Percentiles rank a stretch among this genome's conserved stretches.
phyloP scores from a whole-genome alignment of 2,113 vertebrate species.

The Lasiurus cinereus region DNA sequence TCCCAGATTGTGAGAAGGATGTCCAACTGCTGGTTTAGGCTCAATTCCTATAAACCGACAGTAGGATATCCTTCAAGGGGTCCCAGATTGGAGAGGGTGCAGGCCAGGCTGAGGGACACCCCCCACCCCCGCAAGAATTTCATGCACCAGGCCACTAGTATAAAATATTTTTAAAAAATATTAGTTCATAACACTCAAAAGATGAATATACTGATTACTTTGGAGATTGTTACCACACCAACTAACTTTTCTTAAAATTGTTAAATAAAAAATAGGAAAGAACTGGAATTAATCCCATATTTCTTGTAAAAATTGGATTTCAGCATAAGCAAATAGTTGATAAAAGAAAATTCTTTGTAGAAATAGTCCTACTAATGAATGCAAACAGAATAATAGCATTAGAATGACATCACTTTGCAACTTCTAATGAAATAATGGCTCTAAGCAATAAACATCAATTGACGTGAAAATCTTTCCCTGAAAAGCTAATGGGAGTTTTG shows the following conservation, averaged over 20 bases:
- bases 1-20: too few relatives aligned
- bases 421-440: not conserved
- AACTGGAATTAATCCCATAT: not conserved
- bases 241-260: constrained; percentile 38
- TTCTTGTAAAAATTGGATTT: not conserved
- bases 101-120: too few relatives aligned
- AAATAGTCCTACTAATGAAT: not conserved
- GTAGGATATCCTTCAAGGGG: too few relatives aligned
- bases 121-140: too few relatives aligned
- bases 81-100: too few relatives aligned
- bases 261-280: not conserved
- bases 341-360: constrained; percentile 21
- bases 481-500: not conserved
- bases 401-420: not conserved
- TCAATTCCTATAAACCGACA: too few relatives aligned
- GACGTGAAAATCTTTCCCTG: not conserved
- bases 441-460: not conserved
- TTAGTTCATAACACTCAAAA: not conserved
- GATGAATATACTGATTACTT: not conserved
- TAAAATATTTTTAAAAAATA: too few relatives aligned
- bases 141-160: too few relatives aligned
- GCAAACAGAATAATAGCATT: not conserved
- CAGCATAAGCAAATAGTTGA: not conserved
- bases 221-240: not conserved
- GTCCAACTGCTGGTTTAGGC: too few relatives aligned